Conservation (phyloP, 2,888 invertebrate species). For the Drosophila vallismaia region DNA sequence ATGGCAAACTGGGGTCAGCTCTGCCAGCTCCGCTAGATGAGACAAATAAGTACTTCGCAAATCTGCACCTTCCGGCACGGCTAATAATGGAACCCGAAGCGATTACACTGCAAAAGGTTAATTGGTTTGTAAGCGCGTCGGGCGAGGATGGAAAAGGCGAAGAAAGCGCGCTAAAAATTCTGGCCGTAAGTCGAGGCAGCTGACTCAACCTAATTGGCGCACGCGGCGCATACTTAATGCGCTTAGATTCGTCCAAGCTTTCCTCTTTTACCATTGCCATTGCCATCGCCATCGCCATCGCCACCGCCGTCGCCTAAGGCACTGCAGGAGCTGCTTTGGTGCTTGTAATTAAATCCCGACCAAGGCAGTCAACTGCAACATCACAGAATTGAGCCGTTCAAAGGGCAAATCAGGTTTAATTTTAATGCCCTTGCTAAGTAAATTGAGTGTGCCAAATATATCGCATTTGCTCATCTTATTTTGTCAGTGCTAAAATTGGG, state of each 20-base stretch:
- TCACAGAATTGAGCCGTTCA: constrained; percentile 42
- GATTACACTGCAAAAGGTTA: constrained; percentile 62
- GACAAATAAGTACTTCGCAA: constrained; percentile 49
- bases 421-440: constrained; percentile 53
- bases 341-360: constrained; percentile 64
- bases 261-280: constrained; percentile 36
- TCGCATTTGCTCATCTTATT: constrained; percentile 40
- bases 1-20: constrained; percentile 2
- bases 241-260: constrained; percentile 60
- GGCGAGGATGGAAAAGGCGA: constrained; percentile 35
- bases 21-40: constrained; percentile 23
- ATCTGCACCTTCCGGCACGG: constrained; percentile 16
- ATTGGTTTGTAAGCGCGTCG: constrained; percentile 69
- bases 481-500: constrained; percentile 8
- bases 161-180: constrained; percentile 38
- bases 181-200: constrained; percentile 44
- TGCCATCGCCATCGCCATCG: constrained; percentile 28
- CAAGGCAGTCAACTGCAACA: constrained; percentile 44
- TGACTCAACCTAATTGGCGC: constrained; percentile 74
- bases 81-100: constrained; percentile 56
- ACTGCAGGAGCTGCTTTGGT: constrained; percentile 59
- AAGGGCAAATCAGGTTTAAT: constrained; percentile 41
- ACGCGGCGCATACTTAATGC: constrained; percentile 76
- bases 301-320: constrained; percentile 32
- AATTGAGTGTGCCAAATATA: constrained; percentile 58